A percentile compares a stretch with the other conserved stretches of the same genome.
Evolutionary conservation across 1,140 invertebrate genomes (phyloP).

Genomic region (Zaprionus inermis): DNA sequence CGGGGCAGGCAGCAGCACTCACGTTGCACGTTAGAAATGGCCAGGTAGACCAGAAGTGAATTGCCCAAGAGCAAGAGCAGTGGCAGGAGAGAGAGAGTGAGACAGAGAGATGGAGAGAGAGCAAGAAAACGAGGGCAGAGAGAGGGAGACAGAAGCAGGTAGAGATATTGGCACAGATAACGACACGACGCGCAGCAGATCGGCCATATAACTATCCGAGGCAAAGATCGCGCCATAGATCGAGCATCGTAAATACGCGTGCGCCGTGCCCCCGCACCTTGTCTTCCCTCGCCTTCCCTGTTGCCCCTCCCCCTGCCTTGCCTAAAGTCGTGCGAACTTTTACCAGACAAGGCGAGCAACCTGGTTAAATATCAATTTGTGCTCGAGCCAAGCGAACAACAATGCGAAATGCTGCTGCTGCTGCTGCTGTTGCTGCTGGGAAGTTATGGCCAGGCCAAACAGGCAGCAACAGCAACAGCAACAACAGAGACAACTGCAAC

Average conservation of each 20-base stretch:
- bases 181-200: conserved; percentile 27
- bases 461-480: conserved; percentile 7
- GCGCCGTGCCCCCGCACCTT: conserved; percentile 18
- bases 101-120: neutral
- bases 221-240: conserved; percentile 28
- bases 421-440: conserved; percentile 16
- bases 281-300: neutral
- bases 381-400: conserved; percentile 21
- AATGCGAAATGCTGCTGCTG: conserved; percentile 38
- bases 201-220: conserved; percentile 21
- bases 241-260: conserved; percentile 65
- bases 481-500: conserved; percentile 26
- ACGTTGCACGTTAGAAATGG: conserved; percentile 32
- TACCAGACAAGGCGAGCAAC: conserved; percentile 23
- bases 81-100: neutral
- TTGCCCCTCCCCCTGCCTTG: neutral
- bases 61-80: conserved; percentile 9
- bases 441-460: conserved; percentile 31
- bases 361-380: conserved; percentile 60
- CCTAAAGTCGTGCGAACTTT: conserved; percentile 64
- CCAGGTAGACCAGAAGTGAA: conserved; percentile 34
- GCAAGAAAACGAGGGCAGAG: no score
- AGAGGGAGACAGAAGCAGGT: neutral
- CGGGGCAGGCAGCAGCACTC: conserved; percentile 33
- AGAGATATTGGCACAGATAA: conserved; percentile 51